Conservation (phyloP, 2,797 vertebrate species). For the Galago senegalensis region DNA sequence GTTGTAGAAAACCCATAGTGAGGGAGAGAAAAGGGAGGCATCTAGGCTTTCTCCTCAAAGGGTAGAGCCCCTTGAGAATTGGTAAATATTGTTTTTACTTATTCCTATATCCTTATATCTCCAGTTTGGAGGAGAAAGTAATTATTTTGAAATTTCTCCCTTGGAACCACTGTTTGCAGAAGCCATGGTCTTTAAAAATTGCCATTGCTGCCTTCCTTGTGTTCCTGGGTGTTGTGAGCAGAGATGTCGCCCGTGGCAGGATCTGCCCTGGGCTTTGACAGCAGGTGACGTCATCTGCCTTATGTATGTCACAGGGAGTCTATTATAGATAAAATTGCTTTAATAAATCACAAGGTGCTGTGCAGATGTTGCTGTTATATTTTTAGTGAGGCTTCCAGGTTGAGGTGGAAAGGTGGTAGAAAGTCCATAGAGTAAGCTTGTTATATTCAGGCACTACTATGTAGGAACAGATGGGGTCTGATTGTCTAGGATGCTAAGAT, state of each 20-base stretch:
- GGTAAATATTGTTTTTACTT: background rate
- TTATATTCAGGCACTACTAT: background rate
- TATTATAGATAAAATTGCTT: background rate
- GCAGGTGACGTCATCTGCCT: constrained; percentile 22
- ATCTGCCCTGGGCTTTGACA: background rate
- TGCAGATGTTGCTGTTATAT: background rate
- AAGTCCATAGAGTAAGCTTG: background rate
- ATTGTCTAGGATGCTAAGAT: background rate
- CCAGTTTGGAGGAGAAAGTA: background rate
- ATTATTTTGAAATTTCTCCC: background rate
- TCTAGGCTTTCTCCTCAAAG: background rate
- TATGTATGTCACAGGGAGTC: background rate
- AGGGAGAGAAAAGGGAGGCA: background rate
- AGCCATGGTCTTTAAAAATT: background rate
- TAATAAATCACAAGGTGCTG: background rate
- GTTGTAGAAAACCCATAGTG: background rate
- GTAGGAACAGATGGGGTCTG: background rate
- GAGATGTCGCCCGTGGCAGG: too few relatives aligned
- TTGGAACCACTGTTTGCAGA: background rate
- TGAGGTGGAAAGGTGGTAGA: background rate
- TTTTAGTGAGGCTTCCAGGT: background rate
- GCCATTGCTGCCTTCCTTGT: background rate
- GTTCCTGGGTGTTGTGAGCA: background rate
- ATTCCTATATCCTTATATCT: background rate
- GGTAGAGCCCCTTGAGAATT: background rate